Conservation (phyloP, 2,888 invertebrate species). For the Drosophila acutilabella region DNA sequence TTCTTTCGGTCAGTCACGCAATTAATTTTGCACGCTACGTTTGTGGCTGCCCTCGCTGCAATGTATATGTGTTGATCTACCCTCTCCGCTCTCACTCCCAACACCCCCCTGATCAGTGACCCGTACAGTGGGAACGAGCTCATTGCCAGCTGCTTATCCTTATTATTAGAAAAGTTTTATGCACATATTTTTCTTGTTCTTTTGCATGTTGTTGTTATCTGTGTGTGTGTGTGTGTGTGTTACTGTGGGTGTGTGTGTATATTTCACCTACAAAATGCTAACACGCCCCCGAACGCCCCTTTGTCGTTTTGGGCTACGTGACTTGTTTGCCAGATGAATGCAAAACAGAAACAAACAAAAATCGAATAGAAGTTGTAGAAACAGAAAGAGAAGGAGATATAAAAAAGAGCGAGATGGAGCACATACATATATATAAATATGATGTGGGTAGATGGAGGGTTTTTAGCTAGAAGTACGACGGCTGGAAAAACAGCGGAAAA, state of each 20-base stretch:
- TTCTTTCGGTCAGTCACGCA: constrained; percentile 72
- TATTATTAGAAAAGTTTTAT: constrained; percentile 82
- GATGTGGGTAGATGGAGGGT: constrained; percentile 6
- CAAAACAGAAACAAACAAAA: constrained; percentile 61
- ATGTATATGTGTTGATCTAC: constrained; percentile 7
- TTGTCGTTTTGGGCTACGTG: constrained; percentile 49
- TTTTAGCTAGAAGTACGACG: constrained; percentile 38
- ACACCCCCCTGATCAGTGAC: neutral
- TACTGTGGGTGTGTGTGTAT: constrained; percentile 15
- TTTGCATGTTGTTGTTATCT: constrained; percentile 36
- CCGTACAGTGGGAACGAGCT: constrained; percentile 41
- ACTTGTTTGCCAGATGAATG: constrained; percentile 72
- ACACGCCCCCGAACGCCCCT: constrained; percentile 36
- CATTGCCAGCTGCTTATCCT: constrained; percentile 69
- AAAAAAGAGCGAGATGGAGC: neutral
- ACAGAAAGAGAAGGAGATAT: constrained; percentile 4
- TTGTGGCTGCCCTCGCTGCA: constrained; percentile 42
- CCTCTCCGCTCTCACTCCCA: neutral
- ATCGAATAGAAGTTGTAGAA: constrained; percentile 37
- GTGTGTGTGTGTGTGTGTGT: constrained; percentile 11
- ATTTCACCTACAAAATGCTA: constrained; percentile 48
- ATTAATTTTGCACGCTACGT: constrained; percentile 78
- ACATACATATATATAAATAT: constrained; percentile 18
- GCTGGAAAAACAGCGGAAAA: constrained; percentile 76
- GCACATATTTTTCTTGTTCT: constrained; percentile 74